Evolutionary conservation across 2,888 invertebrate genomes (phyloP).

Genomic region (Cheilosia urbana): DNA sequence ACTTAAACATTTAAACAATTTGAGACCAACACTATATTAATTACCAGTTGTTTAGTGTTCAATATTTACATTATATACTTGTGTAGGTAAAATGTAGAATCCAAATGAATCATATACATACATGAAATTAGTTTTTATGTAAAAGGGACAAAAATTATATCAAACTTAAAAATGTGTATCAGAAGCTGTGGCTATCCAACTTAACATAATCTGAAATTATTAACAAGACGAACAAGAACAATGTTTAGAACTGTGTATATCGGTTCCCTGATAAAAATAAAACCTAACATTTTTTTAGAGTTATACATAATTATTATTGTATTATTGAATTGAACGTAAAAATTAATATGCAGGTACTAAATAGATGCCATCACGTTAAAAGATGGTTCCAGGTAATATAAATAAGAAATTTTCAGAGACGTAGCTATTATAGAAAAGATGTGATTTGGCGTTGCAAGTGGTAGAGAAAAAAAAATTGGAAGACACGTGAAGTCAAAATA

Average conservation of each 20-base stretch:
- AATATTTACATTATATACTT: constrained; percentile 21
- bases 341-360: background rate
- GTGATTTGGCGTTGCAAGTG: constrained; percentile 30
- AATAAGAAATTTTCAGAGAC: constrained; percentile 2
- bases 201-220: background rate
- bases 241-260: constrained; percentile 21
- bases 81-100: constrained; percentile 14
- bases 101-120: constrained; percentile 27
- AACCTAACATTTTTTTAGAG: background rate
- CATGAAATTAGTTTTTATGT: constrained; percentile 23
- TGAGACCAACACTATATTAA: constrained; percentile 59
- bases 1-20: constrained; percentile 24
- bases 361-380: background rate
- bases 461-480: constrained; percentile 22
- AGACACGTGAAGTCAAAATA: constrained; percentile 19
- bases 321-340: constrained; percentile 22
- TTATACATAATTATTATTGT: constrained; percentile 9
- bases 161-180: constrained; percentile 29
- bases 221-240: background rate
- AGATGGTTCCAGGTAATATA: constrained; percentile 15
- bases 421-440: constrained; percentile 11
- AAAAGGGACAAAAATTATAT: constrained; percentile 16
- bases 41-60: constrained; percentile 52
- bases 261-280: constrained; percentile 21
- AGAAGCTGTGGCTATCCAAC: constrained; percentile 29